Evolutionary conservation across 2,888 invertebrate species (phyloP).

Genomic region (Drepanosiphum platanoidis): DNA sequence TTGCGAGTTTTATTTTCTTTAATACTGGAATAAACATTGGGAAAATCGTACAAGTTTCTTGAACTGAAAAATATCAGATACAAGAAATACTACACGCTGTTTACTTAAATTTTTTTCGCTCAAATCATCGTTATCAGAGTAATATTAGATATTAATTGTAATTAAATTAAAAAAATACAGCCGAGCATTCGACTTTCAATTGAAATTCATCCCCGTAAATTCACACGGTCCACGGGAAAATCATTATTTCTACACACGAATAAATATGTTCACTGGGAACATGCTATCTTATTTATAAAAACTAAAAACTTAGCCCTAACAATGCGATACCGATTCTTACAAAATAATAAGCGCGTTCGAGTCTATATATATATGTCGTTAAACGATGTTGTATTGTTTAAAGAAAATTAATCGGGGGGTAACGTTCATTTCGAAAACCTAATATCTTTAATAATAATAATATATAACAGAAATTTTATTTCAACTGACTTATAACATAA

Average conservation of each 20-base stretch:
- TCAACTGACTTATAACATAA: neutral
- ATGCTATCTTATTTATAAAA: neutral
- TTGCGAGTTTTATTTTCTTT: no score
- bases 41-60: neutral
- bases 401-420: neutral
- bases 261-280: neutral
- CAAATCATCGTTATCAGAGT: neutral
- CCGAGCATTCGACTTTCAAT: neutral
- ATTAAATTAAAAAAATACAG: neutral
- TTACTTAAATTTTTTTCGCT: neutral
- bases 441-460: constrained; percentile 2
- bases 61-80: neutral
- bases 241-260: neutral
- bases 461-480: neutral
- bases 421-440: neutral
- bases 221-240: neutral
- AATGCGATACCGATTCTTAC: neutral
- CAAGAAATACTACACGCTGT: neutral
- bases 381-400: neutral
- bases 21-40: no score
- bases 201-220: neutral
- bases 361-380: neutral
- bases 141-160: neutral
- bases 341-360: neutral
- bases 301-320: neutral